phyloP scores from a whole-genome alignment of 37 sponge, comb jelly and placozoan species.

The Mnemiopsis leidyi region DNA sequence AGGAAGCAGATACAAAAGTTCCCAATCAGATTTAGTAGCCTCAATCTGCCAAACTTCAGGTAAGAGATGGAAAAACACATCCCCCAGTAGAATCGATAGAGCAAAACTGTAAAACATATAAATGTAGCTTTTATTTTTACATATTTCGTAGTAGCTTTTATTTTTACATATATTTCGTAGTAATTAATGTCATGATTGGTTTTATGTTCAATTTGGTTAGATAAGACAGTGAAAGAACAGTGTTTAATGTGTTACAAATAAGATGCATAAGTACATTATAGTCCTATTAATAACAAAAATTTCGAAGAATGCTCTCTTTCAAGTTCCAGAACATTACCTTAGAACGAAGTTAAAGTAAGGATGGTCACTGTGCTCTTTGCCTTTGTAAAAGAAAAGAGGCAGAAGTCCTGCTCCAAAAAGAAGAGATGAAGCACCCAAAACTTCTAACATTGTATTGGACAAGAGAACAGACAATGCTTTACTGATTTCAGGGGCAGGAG shows the following conservation, averaged over 20 bases:
- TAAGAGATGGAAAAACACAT: not conserved
- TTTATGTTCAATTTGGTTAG: no score
- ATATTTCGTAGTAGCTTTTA: no score
- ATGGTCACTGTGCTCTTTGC: conserved; percentile 19
- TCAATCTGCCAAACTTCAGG: not conserved
- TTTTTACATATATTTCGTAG: no score
- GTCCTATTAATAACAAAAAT: not conserved
- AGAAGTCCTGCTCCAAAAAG: conserved; percentile 13
- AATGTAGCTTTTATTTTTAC: no score
- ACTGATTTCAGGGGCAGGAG: no score
- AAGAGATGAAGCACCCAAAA: conserved; percentile 10
- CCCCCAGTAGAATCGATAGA: not conserved
- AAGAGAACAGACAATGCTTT: no score
- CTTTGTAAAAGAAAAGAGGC: conserved; percentile 2
- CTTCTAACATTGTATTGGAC: not conserved
- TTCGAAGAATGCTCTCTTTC: not conserved
- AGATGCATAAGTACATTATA: not conserved
- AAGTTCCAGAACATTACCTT: not conserved
- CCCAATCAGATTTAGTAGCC: not conserved
- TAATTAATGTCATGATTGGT: no score
- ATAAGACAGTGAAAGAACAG: no score
- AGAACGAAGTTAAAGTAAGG: not conserved
- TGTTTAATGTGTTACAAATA: no score
- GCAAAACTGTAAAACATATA: not conserved
- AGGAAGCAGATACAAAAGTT: not conserved